Evolutionary conservation across 2,888 invertebrate species (phyloP).

Genomic region (Sclerodermus sp.): DNA sequence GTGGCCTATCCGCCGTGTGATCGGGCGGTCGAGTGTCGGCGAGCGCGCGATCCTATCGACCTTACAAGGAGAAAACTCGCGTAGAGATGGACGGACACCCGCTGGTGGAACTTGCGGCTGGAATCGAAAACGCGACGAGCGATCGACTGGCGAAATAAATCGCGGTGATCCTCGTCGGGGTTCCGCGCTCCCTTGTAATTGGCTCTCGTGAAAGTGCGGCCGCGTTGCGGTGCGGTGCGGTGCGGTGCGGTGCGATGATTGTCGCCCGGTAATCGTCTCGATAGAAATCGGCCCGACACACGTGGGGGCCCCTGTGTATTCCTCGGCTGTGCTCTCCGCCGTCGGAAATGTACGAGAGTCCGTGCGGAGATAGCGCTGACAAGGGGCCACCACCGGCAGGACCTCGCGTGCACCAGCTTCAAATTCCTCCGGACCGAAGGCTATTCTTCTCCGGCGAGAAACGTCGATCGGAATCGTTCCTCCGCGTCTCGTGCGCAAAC

Average conservation of each 20-base stretch:
- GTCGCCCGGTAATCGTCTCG: no score
- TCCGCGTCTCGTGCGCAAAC: conserved; percentile 4
- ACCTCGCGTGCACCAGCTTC: conserved; percentile 40
- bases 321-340: no score
- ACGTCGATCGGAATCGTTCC: not conserved
- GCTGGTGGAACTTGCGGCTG: not conserved
- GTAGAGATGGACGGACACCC: conserved; percentile 2
- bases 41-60: no score
- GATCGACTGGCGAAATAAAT: conserved; percentile 39
- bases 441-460: not conserved
- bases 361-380: conserved; percentile 43
- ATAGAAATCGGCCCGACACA: no score
- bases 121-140: conserved; percentile 1
- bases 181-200: conserved; percentile 40
- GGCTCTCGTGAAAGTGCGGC: conserved; percentile 36
- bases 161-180: conserved; percentile 28
- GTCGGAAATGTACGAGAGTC: conserved; percentile 2
- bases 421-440: not conserved
- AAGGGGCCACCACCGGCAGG: conserved; percentile 42
- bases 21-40: no score
- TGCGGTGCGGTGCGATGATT: conserved; percentile 38
- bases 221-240: conserved; percentile 1
- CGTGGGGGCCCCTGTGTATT: no score
- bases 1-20: no score
- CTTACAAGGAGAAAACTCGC: not conserved